Evolutionary conservation across 2,888 invertebrate species (phyloP), one percentile per base, ranked within the genome.

Genomic region (Augochlorella aurata): DNA sequence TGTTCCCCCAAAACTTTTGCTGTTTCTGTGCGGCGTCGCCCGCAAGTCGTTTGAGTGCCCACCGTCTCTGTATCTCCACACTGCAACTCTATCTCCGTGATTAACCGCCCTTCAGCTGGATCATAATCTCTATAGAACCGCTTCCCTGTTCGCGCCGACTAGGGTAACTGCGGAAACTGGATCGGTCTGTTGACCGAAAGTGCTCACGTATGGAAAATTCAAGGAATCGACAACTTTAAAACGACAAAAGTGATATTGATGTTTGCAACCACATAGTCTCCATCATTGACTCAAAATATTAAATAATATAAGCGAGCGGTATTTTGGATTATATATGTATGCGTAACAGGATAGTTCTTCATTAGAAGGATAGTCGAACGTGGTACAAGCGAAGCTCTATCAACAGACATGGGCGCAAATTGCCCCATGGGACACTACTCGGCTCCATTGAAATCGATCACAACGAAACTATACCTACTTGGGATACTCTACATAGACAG

Each of bases 1-100:
- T 90, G 90, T 90, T 87, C 88, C 78, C 77, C 86, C 71, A 77
- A 87, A 90, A 91, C 88, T 90, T 90, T 90, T 73, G 87, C 80
- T 84, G 86, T 85, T 82, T 84, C 84, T 81, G 29, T 65, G 74
- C 61, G 54, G 69, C 67, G 44, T 29, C 44, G 58, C 68, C 29
- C 52, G 54, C 67, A 74, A 83, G 68, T 67, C 73, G 54, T 75
- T 68, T 47, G 79, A 50, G 29, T 16, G 61, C 24, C 65, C 24
- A 47, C 54, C 50, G 29, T 49, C 50, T 50, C 65, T 77, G 24
- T 50, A 58, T 77, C 75, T 66, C 70, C 29, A 21, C 50, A n/a
- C 69, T 38, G 73, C 58, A 61, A 68, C 75, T 61, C 24, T 54
- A 54, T 54, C 12, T 58, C n/a, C 67, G 21, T 77, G 74, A 84